Evolutionary conservation across 2,888 invertebrate species (phyloP).

Genomic region (Pyrochroa serraticornis): DNA sequence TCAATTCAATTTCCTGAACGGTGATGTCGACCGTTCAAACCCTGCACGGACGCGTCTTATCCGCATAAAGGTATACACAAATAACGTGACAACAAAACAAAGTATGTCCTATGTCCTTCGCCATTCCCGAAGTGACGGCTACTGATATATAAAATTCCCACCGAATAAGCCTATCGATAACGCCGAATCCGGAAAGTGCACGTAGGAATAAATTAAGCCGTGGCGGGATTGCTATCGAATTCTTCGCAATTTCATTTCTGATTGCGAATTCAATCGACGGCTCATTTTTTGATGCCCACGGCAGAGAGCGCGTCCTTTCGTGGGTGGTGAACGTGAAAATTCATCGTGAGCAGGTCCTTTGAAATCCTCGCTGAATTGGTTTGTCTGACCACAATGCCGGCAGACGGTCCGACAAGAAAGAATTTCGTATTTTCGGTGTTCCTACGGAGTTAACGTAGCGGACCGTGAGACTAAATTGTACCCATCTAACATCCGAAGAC

Average conservation of each 20-base stretch:
- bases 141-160: too few species aligned
- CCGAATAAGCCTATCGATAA: not conserved
- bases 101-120: not conserved
- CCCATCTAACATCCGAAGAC: slow-evolving; percentile 30
- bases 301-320: slow-evolving; percentile 7
- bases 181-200: slow-evolving; percentile 4
- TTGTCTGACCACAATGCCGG: slow-evolving; percentile 17
- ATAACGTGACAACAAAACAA: not conserved
- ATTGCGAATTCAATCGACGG: slow-evolving; percentile 13
- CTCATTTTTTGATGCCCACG: slow-evolving; percentile 1
- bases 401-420: slow-evolving; percentile 19
- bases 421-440: slow-evolving; percentile 18
- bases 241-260: slow-evolving; percentile 12
- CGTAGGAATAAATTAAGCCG: slow-evolving; percentile 5
- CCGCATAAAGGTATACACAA: not conserved
- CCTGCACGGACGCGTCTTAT: not conserved
- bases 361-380: slow-evolving; percentile 27
- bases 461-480: slow-evolving; percentile 37
- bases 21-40: slow-evolving; percentile 9
- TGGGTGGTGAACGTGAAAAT: slow-evolving; percentile 24
- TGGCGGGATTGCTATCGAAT: slow-evolving; percentile 1
- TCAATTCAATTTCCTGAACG: slow-evolving; percentile 26
- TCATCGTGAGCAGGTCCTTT: slow-evolving; percentile 17
- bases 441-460: slow-evolving; percentile 14
- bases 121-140: too few species aligned